phyloP scores from a whole-genome alignment of 2,113 vertebrate species.

The Rhinopomastus cyanomelas region DNA sequence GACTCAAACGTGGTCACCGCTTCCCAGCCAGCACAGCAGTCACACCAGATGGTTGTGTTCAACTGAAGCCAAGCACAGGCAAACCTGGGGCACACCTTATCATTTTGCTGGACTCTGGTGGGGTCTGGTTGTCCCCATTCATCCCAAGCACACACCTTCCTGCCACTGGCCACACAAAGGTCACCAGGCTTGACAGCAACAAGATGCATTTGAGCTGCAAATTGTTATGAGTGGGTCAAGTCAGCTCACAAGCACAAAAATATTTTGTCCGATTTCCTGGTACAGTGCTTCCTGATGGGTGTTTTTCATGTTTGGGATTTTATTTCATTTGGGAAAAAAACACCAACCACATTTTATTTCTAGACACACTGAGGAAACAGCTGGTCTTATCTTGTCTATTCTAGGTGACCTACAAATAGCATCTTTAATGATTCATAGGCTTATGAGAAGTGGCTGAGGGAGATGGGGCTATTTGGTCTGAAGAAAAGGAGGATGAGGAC shows the following conservation, averaged over 20 bases:
- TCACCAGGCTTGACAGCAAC: neutral
- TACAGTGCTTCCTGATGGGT: neutral
- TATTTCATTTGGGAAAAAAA: neutral
- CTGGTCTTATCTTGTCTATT: conserved; percentile 13
- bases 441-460: neutral
- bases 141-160: neutral
- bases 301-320: neutral
- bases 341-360: neutral
- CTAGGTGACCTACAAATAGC: neutral
- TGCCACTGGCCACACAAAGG: neutral
- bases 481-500: too few species aligned
- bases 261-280: conserved; percentile 23
- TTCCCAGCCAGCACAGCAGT: neutral
- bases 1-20: neutral
- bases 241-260: neutral
- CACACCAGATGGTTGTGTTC: neutral
- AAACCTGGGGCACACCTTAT: neutral
- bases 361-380: conserved; percentile 16
- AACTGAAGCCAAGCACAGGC: neutral
- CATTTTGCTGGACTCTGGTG: neutral
- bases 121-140: neutral
- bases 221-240: neutral
- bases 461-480: too few species aligned
- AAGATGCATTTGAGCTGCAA: neutral
- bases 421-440: neutral